These are phyloP conservation scores for Eospalax fontanierii DNA, from an alignment of 2,797 vertebrate species.

Conservation along the genomic window DNA sequence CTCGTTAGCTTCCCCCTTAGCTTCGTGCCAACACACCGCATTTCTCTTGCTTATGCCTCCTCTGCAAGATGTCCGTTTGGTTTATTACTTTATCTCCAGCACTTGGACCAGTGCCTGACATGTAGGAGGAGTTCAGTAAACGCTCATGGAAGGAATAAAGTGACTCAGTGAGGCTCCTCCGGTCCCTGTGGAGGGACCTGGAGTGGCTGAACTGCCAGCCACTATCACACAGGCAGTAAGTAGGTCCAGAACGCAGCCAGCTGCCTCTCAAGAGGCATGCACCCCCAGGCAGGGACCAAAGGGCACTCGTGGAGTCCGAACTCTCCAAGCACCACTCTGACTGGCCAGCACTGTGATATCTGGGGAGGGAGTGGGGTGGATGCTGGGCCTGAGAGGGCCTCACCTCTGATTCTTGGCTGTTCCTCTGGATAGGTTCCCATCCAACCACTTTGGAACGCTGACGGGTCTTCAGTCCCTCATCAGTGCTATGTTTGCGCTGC, in stretches of 20 bases:
- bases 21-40: rapidly evolving
- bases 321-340: not conserved
- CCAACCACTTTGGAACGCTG: slow-evolving; percentile 95
- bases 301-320: not conserved
- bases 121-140: not conserved
- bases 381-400: not conserved
- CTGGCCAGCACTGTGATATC: rapidly evolving
- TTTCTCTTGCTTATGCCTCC: not conserved
- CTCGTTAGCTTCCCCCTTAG: not conserved
- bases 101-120: not conserved
- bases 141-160: not conserved
- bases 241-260: not conserved
- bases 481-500: slow-evolving; percentile 94
- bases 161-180: not conserved
- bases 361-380: not conserved
- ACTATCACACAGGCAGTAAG: not conserved
- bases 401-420: not conserved
- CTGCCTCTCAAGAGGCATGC: not conserved
- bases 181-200: not conserved
- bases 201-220: not conserved
- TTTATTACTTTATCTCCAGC: not conserved
- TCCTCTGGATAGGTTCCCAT: slow-evolving; percentile 91
- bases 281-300: not conserved
- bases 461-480: slow-evolving; percentile 96
- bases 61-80: rapidly evolving